These are phyloP conservation scores for Oncorhynchus clarkii DNA, from an alignment of 2,113 vertebrate genomes.

Conservation along the genomic window DNA sequence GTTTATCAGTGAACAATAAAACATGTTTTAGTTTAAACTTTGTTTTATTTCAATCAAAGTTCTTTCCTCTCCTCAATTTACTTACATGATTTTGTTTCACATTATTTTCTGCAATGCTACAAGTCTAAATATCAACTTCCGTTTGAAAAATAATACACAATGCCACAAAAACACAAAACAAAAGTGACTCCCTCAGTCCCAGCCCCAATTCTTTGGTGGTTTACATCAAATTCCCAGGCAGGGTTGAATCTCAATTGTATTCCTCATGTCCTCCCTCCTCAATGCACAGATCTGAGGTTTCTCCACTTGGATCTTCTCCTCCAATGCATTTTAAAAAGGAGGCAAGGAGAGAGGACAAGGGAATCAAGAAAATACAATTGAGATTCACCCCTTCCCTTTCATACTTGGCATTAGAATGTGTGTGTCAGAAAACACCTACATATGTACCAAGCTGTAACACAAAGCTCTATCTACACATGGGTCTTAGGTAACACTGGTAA, in stretches of 20 bases:
- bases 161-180: slow-evolving; percentile 58
- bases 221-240: slow-evolving; percentile 15
- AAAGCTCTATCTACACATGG: slow-evolving; percentile 53
- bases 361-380: too few relatives aligned
- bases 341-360: too few relatives aligned
- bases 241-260: not conserved
- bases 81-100: slow-evolving; percentile 68
- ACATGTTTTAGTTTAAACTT: slow-evolving; percentile 55
- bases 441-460: slow-evolving; percentile 34
- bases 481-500: slow-evolving; percentile 60
- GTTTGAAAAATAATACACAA: slow-evolving; percentile 22
- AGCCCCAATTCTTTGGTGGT: slow-evolving; percentile 27
- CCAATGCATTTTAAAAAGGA: too few relatives aligned
- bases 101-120: slow-evolving; percentile 72
- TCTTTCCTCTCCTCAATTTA: slow-evolving; percentile 71
- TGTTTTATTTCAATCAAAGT: slow-evolving; percentile 72
- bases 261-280: too few relatives aligned
- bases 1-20: not conserved
- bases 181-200: not conserved
- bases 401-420: not conserved
- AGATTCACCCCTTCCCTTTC: not conserved
- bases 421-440: slow-evolving; percentile 30
- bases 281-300: too few relatives aligned
- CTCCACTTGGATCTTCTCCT: too few relatives aligned
- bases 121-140: slow-evolving; percentile 66